A percentile compares a stretch with the other conserved stretches of the same genome.
Conservation (phyloP, 2,113 vertebrate species). For the Australoheros scitulus region DNA sequence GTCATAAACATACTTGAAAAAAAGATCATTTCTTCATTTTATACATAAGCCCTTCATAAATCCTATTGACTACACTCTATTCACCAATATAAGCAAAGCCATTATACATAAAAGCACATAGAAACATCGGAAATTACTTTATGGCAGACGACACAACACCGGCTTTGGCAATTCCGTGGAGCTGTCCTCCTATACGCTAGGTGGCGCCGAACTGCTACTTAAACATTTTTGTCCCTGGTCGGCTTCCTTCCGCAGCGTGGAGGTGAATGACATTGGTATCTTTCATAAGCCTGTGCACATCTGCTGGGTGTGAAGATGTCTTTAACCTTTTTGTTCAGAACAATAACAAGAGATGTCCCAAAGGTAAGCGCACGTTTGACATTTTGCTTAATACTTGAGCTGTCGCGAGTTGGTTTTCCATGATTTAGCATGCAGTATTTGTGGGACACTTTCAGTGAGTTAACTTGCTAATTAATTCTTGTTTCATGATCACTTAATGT, state of each 20-base stretch:
- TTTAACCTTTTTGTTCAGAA: constrained; percentile 47
- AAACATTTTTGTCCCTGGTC: neutral
- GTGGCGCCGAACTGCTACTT: neutral
- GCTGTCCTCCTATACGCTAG: constrained; percentile 41
- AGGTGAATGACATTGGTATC: constrained; percentile 63
- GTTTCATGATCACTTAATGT: too few species aligned
- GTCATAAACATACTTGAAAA: too few species aligned
- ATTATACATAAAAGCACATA: too few species aligned
- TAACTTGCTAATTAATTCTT: neutral
- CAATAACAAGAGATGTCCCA: constrained; percentile 30
- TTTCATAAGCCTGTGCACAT: constrained; percentile 12
- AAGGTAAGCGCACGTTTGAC: constrained; percentile 46
- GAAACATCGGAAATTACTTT: too few species aligned
- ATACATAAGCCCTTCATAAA: too few species aligned
- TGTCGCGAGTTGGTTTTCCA: neutral
- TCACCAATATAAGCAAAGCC: too few species aligned
- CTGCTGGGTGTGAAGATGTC: constrained; percentile 41
- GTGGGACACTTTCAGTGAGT: neutral
- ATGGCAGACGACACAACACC: too few species aligned
- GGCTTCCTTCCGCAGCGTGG: constrained; percentile 56
- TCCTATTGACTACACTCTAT: too few species aligned
- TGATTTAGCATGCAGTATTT: neutral
- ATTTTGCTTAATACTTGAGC: neutral
- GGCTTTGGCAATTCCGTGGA: neutral
- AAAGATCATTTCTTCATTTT: too few species aligned